Evolutionary conservation across 2,888 invertebrate species (phyloP).

Genomic region (Cerceris ruficornis): DNA sequence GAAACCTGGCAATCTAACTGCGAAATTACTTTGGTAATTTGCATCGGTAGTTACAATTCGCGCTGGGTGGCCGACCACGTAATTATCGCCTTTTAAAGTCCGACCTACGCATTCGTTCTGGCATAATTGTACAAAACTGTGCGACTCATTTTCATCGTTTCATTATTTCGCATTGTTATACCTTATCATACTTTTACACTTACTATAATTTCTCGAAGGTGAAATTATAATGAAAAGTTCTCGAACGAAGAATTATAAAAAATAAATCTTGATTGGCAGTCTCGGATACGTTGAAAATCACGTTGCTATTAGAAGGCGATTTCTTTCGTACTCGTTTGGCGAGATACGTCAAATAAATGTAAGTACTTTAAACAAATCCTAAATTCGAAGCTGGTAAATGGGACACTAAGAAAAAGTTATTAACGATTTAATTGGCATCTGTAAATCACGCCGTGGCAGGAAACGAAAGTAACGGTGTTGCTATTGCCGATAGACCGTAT

Average conservation of each 20-base stretch:
- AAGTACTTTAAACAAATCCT: too few relatives aligned
- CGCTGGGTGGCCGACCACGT: conserved; percentile 25
- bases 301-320: background rate
- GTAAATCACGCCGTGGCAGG: too few relatives aligned
- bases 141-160: conserved; percentile 1
- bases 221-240: too few relatives aligned
- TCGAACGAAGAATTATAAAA: too few relatives aligned
- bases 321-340: too few relatives aligned
- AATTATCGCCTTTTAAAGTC: conserved; percentile 41
- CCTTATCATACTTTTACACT: too few relatives aligned
- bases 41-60: conserved; percentile 44
- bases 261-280: too few relatives aligned
- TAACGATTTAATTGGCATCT: too few relatives aligned
- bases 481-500: background rate
- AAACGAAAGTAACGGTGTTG: background rate
- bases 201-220: too few relatives aligned
- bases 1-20: conserved; percentile 39
- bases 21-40: conserved; percentile 62
- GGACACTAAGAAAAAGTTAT: too few relatives aligned
- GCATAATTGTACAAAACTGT: conserved; percentile 9
- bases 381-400: too few relatives aligned
- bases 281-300: background rate
- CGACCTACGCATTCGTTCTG: background rate
- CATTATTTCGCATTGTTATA: background rate
- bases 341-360: too few relatives aligned